These are phyloP conservation scores for Tetragnatha versicolor DNA, from an alignment of 1,140 invertebrate genomes.

Conservation along the genomic window DNA sequence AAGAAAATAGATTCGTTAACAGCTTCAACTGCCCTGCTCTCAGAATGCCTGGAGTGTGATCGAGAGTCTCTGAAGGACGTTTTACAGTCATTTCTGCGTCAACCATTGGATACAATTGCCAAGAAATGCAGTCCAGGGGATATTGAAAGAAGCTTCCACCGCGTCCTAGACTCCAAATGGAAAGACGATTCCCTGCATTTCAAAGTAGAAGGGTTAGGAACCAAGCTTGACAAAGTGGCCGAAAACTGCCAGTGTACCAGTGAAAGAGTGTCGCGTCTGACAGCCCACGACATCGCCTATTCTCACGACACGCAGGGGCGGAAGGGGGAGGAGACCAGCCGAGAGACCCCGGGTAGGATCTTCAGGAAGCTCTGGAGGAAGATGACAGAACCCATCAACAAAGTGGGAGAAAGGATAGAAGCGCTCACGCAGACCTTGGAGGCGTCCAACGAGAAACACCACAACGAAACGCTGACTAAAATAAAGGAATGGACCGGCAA, in stretches of 20 bases:
- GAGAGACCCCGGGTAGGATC: conserved; percentile 49
- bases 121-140: conserved; percentile 26
- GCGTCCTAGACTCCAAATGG: conserved; percentile 39
- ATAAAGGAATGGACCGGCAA: conserved; percentile 26
- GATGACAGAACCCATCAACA: conserved; percentile 50
- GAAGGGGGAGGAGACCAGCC: neutral
- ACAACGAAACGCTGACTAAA: conserved; percentile 34
- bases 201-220: conserved; percentile 30
- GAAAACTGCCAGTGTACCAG: conserved; percentile 11
- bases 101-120: conserved; percentile 34
- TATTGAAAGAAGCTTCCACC: neutral
- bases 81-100: conserved; percentile 16
- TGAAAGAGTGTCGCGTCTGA: neutral
- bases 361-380: conserved; percentile 54
- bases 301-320: conserved; percentile 22
- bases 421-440: conserved; percentile 13
- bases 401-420: conserved; percentile 50
- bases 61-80: conserved; percentile 35
- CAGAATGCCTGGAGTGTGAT: conserved; percentile 47
- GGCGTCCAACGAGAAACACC: neutral
- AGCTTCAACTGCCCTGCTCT: conserved; percentile 10
- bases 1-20: conserved; percentile 40
- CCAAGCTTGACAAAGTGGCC: neutral
- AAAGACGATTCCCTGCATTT: conserved; percentile 26
- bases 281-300: conserved; percentile 29